phyloP scores from a whole-genome alignment of 2,888 invertebrate species.

The Catocala fraxini region DNA sequence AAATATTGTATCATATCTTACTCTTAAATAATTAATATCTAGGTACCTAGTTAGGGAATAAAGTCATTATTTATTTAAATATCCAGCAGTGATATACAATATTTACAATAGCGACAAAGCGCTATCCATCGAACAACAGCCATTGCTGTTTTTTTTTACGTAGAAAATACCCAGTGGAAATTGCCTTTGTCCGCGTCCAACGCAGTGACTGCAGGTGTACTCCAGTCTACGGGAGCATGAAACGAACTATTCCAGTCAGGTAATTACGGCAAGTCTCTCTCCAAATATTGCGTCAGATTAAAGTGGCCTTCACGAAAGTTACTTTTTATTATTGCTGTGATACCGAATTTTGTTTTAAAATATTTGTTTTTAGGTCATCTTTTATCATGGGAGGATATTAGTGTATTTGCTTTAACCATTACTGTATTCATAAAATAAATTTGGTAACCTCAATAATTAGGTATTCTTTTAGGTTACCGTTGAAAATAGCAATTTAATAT shows the following conservation, averaged over 20 bases:
- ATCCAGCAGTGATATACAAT: background rate
- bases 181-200: constrained; percentile 38
- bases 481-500: no score
- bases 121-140: constrained; percentile 6
- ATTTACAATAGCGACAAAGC: constrained; percentile 21
- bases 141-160: constrained; percentile 29
- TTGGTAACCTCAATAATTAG: no score
- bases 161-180: constrained; percentile 26
- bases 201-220: constrained; percentile 45
- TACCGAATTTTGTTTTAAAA: background rate
- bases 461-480: no score
- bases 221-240: constrained; percentile 46
- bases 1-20: no score
- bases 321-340: constrained; percentile 12
- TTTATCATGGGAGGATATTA: no score
- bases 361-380: no score
- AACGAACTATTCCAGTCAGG: constrained; percentile 51
- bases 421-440: no score
- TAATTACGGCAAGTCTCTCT: constrained; percentile 50
- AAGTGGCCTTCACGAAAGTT: constrained; percentile 21
- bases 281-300: constrained; percentile 42
- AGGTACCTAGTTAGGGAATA: no score
- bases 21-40: no score
- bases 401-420: no score
- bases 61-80: no score